Conservation (phyloP, 1,140 invertebrate genomes). For the Dendrolimus punctatus region DNA sequence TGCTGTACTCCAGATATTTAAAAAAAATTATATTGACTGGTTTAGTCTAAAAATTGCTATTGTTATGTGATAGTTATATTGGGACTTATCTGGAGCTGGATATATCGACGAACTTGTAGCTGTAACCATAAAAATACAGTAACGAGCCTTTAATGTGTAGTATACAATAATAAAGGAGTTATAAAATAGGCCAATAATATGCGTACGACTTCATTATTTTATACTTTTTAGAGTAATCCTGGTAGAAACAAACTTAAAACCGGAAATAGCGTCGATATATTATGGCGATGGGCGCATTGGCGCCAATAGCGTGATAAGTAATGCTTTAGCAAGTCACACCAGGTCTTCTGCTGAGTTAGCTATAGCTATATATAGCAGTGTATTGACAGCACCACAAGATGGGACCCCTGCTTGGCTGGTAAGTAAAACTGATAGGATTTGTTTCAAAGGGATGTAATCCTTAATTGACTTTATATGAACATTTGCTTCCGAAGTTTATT, state of each 20-base stretch:
- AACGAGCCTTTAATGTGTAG: no score
- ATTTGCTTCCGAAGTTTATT: no score
- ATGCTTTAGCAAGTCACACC: constrained; percentile 25
- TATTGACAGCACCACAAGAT: constrained; percentile 39
- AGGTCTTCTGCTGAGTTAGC: constrained; percentile 30
- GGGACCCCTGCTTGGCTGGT: constrained; percentile 42
- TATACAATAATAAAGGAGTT: background rate
- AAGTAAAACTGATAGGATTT: constrained; percentile 11
- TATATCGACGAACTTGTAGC: no score
- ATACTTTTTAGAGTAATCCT: constrained; percentile 40
- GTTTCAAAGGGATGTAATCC: no score
- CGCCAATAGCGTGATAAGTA: constrained; percentile 45
- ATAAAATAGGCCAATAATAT: background rate
- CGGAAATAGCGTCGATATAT: constrained; percentile 31
- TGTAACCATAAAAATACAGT: no score
- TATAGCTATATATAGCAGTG: constrained; percentile 33
- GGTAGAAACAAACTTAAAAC: constrained; percentile 34
- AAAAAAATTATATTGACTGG: no score
- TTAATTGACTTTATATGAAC: no score
- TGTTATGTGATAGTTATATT: no score
- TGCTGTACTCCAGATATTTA: no score
- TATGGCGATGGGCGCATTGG: constrained; percentile 40
- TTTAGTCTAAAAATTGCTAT: no score
- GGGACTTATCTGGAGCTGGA: no score
- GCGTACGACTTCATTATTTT: background rate